Base-by-base conservation (phyloP, 2,888 invertebrate genomes). In the Hesperia comma region DNA sequence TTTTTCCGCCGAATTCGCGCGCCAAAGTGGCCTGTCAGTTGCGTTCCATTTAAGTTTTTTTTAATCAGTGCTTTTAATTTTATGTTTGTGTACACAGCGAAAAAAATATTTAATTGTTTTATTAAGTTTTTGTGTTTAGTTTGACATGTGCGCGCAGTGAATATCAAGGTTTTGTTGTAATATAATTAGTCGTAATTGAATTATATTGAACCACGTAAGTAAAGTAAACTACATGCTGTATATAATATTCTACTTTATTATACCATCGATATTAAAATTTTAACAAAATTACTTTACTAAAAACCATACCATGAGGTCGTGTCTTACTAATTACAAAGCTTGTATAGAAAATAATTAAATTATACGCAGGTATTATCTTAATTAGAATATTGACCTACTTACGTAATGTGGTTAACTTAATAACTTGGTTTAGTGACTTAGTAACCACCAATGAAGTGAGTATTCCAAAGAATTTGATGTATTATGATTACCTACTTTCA, bases 161-260 rank as follows among this genome's bases (percentile, higher is more conserved):
- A 77, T 77, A 77, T 26, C 77, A 77, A 68, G 78, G 83, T 81
- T 83, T 88, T 80, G 72, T 75, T 32, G 80, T 92, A 92, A 92
- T 92, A 82, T 83, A 90, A 90, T 92, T 92, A 92, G 83, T 69
- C 67, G 63, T 92, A 92, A 92, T 92, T 89, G 77, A 87, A 66
- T 66, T 66, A 66, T 33, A 43, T 66, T 58, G 64, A 54, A 32
- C 53, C 43, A 66, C 58, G 64, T 66, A 66, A 66, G 64, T 66
- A 51, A 66, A 19, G 41, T 60, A 32, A 54, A 33, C 56, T n/a
- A 63, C 21, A 15, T 15, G 37, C 49, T 63, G 57, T 14, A 63
- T 54, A 37, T 46, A 46, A 15, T 46, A 17, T 46, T 46, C 46
- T 46, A 12, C 46, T 46, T 46, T 46, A 15, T 15, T 46, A 46